Percentiles rank a stretch among this genome's conserved stretches.
Evolutionary conservation across 2,888 invertebrate species (phyloP).

Genomic region (Macaria notata): DNA sequence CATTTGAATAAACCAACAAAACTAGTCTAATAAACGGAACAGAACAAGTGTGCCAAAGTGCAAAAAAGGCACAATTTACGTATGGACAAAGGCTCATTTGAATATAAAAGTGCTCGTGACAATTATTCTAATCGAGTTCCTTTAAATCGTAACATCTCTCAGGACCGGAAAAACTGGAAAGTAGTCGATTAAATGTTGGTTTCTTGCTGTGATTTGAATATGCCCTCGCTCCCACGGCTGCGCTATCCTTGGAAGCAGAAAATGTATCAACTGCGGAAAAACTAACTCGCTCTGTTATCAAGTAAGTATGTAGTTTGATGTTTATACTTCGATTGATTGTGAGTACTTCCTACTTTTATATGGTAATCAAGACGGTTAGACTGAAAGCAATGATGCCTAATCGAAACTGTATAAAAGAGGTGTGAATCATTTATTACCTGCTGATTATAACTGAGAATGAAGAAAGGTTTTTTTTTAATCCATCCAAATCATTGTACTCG

Average conservation of each 20-base stretch:
- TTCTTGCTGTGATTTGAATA: constrained; percentile 64
- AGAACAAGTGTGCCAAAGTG: constrained; percentile 30
- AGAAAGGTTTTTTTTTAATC: too few relatives aligned
- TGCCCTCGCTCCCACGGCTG: constrained; percentile 65
- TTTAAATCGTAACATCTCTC: constrained; percentile 50
- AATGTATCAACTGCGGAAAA: constrained; percentile 18
- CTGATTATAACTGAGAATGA: too few relatives aligned
- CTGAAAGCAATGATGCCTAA: too few relatives aligned
- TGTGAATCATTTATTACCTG: too few relatives aligned
- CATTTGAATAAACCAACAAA: constrained; percentile 36
- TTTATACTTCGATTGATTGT: too few relatives aligned
- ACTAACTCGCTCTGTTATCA: constrained; percentile 14
- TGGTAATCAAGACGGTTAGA: too few relatives aligned
- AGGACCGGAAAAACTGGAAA: constrained; percentile 78
- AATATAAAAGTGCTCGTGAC: constrained; percentile 59
- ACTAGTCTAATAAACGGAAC: constrained; percentile 37
- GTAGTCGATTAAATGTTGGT: constrained; percentile 59
- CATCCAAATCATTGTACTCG: too few relatives aligned
- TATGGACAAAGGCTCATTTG: constrained; percentile 70
- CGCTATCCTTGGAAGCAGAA: constrained; percentile 44
- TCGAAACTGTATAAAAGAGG: too few relatives aligned
- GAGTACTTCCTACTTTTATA: too few relatives aligned
- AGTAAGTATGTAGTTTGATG: constrained; percentile 3
- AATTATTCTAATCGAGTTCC: constrained; percentile 67
- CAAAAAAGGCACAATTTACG: constrained; percentile 42